Evolutionary conservation across 2,888 invertebrate species (phyloP), one percentile per base, ranked within the genome.

Genomic region (Pseudoips prasinana): DNA sequence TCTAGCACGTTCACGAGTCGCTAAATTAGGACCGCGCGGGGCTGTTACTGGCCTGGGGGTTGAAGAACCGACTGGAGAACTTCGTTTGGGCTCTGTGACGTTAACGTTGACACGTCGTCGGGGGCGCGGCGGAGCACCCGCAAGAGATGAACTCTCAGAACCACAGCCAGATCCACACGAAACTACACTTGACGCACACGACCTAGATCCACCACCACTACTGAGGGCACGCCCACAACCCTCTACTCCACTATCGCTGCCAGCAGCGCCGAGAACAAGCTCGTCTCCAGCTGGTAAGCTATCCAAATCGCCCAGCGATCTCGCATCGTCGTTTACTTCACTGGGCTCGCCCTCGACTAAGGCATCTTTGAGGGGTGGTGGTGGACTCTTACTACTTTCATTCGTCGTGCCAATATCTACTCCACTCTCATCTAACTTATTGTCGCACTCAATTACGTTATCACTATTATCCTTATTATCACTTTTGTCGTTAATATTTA

Each of bases 241-340:
- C 63, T 95, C 95, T 8, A 95, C 93, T 3, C 95, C 95, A 61
- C 95, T 95, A 65, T 95, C 95, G 69, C 94, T 95, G 37, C 95
- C 95, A 42, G 94, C 94, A 42, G 90, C 83, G 10, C 83, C 81
- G 20, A 86, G 64, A 5, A 48, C 79, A 8, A 85, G 52, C 41
- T 87, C 87, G 34, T 88, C 86, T 1, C 72, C 85, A 1, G 70
- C 83, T n/a, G 84, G 86, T 45, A 86, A 62, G 44, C 87, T 85
- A 40, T 86, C 86, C 24, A 86, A 58, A 43, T 87, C 88, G 0
- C 78, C 81, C 24, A 86, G 44, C 3, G 87, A 85, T 20, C 85
- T 64, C n/a, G 74, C 81, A 39, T 88, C 87, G 22, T 87, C 87
- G 30, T 76, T 75, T 18, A 65, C 70, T 58, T 87, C 87, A 43